Evolutionary conservation across 2,888 invertebrate genomes (phyloP).

Genomic region (Hirtodrosophila duncani): DNA sequence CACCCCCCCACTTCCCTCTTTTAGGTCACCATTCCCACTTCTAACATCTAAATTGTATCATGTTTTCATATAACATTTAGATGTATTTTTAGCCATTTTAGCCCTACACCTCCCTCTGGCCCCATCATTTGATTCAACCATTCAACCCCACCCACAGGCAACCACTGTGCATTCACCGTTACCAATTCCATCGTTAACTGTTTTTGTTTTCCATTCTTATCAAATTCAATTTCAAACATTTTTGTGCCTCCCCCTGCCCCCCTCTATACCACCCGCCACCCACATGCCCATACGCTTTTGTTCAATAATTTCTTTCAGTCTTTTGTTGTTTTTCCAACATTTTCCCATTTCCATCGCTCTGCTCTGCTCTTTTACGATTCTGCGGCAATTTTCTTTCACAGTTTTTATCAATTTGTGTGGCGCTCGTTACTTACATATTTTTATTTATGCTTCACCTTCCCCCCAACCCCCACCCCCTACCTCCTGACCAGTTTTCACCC

Average conservation of each 20-base stretch:
- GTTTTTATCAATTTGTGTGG: conserved; percentile 69
- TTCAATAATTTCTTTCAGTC: conserved; percentile 57
- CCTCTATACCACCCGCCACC: too few relatives aligned
- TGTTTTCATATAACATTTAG: too few relatives aligned
- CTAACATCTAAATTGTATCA: too few relatives aligned
- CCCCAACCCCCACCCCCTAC: background rate
- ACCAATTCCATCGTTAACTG: conserved; percentile 12
- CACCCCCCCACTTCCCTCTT: too few relatives aligned
- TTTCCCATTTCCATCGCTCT: background rate
- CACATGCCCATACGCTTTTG: conserved; percentile 57
- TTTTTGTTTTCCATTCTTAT: conserved; percentile 47
- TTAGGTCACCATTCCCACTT: too few relatives aligned
- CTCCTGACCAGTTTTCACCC: conserved; percentile 20
- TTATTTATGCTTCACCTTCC: conserved; percentile 50
- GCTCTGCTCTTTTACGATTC: conserved; percentile 26
- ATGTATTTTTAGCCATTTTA: too few relatives aligned
- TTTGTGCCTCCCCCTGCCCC: too few relatives aligned
- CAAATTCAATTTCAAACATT: conserved; percentile 57
- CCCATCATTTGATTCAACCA: background rate
- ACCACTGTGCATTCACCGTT: conserved; percentile 32
- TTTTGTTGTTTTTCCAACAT: conserved; percentile 6
- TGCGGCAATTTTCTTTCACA: conserved; percentile 62
- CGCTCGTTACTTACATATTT: conserved; percentile 67
- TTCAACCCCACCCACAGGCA: too few relatives aligned
- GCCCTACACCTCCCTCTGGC: background rate